phyloP scores from a whole-genome alignment of 2,113 vertebrate genomes.

The Coturnix japonica region DNA sequence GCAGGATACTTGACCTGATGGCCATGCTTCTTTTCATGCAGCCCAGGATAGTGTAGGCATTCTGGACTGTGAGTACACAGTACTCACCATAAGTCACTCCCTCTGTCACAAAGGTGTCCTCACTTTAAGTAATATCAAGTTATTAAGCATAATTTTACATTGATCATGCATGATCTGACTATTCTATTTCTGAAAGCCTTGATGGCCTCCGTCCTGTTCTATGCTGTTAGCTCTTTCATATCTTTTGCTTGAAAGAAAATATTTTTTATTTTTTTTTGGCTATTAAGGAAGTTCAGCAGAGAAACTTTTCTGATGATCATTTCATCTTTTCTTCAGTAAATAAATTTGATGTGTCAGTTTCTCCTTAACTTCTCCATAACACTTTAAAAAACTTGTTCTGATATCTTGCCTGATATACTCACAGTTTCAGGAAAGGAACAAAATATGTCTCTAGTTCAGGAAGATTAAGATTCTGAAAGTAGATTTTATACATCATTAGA shows the following conservation, averaged over 20 bases:
- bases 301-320: rapidly evolving
- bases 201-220: neutral
- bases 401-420: neutral
- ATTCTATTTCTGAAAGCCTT: neutral
- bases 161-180: neutral
- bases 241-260: neutral
- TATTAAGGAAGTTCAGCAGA: neutral
- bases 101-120: neutral
- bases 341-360: neutral
- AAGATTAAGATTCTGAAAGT: neutral
- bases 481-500: neutral
- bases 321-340: neutral
- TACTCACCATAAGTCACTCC: rapidly evolving
- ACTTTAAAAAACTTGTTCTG: neutral
- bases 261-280: neutral
- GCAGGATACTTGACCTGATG: too few species aligned
- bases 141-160: neutral
- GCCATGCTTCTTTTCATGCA: too few species aligned
- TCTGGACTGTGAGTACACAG: too few species aligned
- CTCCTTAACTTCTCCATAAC: neutral
- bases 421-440: neutral
- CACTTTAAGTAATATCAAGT: rapidly evolving
- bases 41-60: too few species aligned
- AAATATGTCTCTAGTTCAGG: neutral
- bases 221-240: rapidly evolving